Conservation (phyloP, 1,140 invertebrate species). For the Drosophila sturtevanti region DNA sequence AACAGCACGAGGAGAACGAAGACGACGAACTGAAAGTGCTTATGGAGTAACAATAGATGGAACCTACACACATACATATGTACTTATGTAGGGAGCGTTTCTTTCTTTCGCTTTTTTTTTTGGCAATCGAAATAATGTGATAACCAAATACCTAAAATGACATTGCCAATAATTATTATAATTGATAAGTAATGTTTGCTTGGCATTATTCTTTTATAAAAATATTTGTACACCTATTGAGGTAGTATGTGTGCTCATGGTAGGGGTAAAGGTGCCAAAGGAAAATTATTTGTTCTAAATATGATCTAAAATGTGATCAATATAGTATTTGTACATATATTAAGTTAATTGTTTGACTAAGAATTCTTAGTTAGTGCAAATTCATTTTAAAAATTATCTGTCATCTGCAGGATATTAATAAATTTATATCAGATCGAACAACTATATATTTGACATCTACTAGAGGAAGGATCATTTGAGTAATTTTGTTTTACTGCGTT, state of each 20-base stretch:
- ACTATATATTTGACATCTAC: too few species aligned
- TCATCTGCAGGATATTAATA: too few species aligned
- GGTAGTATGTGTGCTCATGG: not conserved
- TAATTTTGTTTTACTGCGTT: too few species aligned
- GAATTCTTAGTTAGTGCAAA: too few species aligned
- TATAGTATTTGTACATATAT: too few species aligned
- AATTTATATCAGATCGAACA: too few species aligned
- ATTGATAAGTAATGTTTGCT: constrained; percentile 14
- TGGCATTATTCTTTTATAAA: not conserved
- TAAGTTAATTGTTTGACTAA: too few species aligned
- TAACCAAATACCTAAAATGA: constrained; percentile 11
- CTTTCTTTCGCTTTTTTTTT: not conserved
- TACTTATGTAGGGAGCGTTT: not conserved
- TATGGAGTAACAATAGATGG: not conserved
- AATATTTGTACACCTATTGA: not conserved
- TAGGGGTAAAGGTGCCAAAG: not conserved
- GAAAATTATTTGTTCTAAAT: too few species aligned
- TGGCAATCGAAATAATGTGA: constrained; percentile 9
- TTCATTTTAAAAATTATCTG: too few species aligned
- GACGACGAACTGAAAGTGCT: not conserved
- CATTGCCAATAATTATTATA: constrained; percentile 14
- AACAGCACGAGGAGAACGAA: constrained; percentile 7
- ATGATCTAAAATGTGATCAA: too few species aligned
- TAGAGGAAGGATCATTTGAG: too few species aligned
- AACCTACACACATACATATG: too few species aligned